Conservation (phyloP, 1,140 invertebrate genomes). For the Eueides isabella region DNA sequence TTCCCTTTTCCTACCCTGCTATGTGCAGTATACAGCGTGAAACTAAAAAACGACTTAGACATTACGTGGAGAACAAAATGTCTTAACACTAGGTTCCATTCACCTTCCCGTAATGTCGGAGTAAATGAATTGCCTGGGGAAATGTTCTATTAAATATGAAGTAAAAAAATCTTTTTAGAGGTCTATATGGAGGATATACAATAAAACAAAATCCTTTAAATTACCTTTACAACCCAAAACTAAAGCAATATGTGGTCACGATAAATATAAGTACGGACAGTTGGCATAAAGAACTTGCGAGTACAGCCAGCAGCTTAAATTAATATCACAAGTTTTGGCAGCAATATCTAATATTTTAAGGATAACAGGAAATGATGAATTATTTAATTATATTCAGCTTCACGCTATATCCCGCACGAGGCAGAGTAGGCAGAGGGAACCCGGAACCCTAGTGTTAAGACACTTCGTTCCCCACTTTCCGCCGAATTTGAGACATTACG, state of each 20-base stretch:
- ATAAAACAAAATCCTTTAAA: slow-evolving; percentile 12
- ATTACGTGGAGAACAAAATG: too few relatives aligned
- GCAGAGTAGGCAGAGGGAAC: too few relatives aligned
- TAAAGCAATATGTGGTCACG: slow-evolving; percentile 13
- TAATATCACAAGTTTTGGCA: background rate
- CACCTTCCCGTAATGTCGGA: too few relatives aligned
- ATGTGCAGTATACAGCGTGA: background rate
- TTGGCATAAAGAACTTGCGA: slow-evolving; percentile 10
- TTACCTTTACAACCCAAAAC: slow-evolving; percentile 5
- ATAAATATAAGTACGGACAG: slow-evolving; percentile 14
- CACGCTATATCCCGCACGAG: too few relatives aligned
- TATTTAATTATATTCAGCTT: slow-evolving; percentile 1
- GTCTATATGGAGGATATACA: slow-evolving; percentile 2
- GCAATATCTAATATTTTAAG: background rate
- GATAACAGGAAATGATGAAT: background rate
- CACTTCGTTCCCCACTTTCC: too few relatives aligned
- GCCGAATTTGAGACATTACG: too few relatives aligned
- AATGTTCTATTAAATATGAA: background rate
- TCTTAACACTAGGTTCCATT: too few relatives aligned
- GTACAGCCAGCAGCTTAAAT: slow-evolving; percentile 5
- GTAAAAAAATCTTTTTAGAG: background rate
- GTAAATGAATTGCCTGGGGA: too few relatives aligned
- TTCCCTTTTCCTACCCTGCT: too few relatives aligned
- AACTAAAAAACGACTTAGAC: background rate
- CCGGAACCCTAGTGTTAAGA: too few relatives aligned